Percentiles rank a stretch among this genome's conserved stretches.
Conservation (phyloP, 2,888 invertebrate species). For the Yponomeuta evonymella region DNA sequence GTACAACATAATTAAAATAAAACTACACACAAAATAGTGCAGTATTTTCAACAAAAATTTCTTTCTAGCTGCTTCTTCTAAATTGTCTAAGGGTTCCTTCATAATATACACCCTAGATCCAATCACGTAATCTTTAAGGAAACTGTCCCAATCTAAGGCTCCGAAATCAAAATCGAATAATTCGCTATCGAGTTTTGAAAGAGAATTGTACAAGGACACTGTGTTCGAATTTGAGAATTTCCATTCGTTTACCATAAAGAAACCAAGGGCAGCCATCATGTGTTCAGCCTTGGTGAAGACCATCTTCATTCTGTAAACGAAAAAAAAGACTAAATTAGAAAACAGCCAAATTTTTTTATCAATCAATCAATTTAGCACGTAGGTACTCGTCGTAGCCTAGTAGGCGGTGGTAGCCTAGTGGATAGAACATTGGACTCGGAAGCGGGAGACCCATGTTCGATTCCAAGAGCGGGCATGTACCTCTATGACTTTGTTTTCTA, state of each 20-base stretch:
- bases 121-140: slow-evolving; percentile 79
- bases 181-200: slow-evolving; percentile 74
- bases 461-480: too few species aligned
- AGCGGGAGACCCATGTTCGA: too few species aligned
- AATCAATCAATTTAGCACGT: too few species aligned
- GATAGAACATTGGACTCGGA: too few species aligned
- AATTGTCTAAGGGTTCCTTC: slow-evolving; percentile 83
- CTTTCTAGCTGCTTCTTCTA: slow-evolving; percentile 60
- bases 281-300: slow-evolving; percentile 84
- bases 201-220: slow-evolving; percentile 65
- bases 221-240: slow-evolving; percentile 78
- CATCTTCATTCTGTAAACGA: slow-evolving; percentile 78
- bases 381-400: too few species aligned
- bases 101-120: slow-evolving; percentile 84
- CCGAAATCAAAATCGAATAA: slow-evolving; percentile 81
- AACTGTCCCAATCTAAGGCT: slow-evolving; percentile 80
- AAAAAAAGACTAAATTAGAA: not conserved
- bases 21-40: not conserved
- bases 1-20: not conserved
- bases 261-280: slow-evolving; percentile 81
- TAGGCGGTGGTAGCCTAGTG: too few species aligned
- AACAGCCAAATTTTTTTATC: too few species aligned
- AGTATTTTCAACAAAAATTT: not conserved
- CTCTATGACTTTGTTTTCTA: too few species aligned
- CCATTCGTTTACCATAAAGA: slow-evolving; percentile 85